Conservation (phyloP, 2,797 vertebrate genomes). For the Paguma larvata region DNA sequence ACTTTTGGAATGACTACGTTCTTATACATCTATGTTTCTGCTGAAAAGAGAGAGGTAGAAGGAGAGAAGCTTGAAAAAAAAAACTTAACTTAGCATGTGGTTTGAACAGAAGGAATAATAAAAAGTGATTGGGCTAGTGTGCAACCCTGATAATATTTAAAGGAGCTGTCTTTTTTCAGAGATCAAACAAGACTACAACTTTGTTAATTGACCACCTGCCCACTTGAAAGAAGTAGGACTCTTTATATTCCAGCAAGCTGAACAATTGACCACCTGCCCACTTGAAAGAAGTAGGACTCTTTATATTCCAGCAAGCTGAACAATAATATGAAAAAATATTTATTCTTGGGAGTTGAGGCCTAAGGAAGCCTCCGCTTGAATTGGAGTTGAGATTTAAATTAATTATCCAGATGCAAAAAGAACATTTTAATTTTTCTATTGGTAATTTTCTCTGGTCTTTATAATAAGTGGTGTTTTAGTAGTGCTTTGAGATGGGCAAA, state of each 20-base stretch:
- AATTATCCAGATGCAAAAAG: constrained; percentile 45
- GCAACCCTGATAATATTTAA: constrained; percentile 51
- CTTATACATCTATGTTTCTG: constrained; percentile 61
- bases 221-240: not conserved
- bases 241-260: constrained; percentile 36
- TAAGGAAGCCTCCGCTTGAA: not conserved
- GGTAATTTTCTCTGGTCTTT: not conserved
- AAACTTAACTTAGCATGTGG: constrained; percentile 25
- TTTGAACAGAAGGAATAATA: constrained; percentile 64
- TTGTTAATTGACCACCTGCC: constrained; percentile 60
- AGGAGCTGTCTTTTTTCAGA: constrained; percentile 48
- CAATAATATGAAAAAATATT: constrained; percentile 60
- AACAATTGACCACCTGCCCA: not conserved
- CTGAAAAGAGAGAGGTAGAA: not conserved
- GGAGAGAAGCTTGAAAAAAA: not conserved
- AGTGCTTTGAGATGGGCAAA: not conserved
- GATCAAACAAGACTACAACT: constrained; percentile 48
- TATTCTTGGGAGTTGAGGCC: constrained; percentile 46
- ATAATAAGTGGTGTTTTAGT: constrained; percentile 46
- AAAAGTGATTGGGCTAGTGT: constrained; percentile 52
- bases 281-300: not conserved
- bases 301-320: constrained; percentile 34
- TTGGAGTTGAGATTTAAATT: constrained; percentile 29
- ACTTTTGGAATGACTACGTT: not conserved
- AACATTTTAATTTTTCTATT: constrained; percentile 59